Conservation (phyloP, 2,888 invertebrate genomes). For the Callyntrura sp. region DNA sequence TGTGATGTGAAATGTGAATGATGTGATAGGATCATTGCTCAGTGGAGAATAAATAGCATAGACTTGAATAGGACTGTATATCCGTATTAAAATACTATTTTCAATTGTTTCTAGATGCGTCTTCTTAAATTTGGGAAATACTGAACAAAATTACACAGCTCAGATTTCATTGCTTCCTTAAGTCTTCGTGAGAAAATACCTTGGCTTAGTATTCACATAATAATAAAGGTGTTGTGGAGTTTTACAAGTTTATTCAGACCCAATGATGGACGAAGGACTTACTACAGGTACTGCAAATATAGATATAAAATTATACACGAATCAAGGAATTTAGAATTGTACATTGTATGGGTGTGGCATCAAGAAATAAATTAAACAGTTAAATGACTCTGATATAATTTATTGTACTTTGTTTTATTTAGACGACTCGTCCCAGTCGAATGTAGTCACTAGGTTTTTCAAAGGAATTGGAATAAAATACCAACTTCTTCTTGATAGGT, state of each 20-base stretch:
- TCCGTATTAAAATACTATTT: background rate
- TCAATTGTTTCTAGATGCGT: slow-evolving; percentile 6
- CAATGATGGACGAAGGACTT: slow-evolving; percentile 74
- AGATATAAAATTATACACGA: too few species aligned
- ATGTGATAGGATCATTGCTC: background rate
- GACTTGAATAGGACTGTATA: too few species aligned
- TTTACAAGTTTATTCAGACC: background rate
- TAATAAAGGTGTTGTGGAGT: background rate
- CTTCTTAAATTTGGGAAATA: slow-evolving; percentile 30
- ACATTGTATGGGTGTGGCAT: background rate
- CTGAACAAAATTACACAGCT: slow-evolving; percentile 33
- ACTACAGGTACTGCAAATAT: slow-evolving; percentile 69
- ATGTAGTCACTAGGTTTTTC: slow-evolving; percentile 82
- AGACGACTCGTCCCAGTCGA: slow-evolving; percentile 74
- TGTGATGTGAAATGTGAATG: too few species aligned
- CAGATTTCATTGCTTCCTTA: slow-evolving; percentile 34
- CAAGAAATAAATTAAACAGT: background rate
- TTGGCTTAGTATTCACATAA: background rate
- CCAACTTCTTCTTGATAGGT: slow-evolving; percentile 83
- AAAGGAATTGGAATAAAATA: slow-evolving; percentile 82
- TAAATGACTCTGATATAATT: background rate
- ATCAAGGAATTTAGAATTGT: too few species aligned
- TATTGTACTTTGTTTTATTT: background rate
- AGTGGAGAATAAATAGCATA: too few species aligned
- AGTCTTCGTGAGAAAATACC: slow-evolving; percentile 31